Evolutionary conservation across 1,140 invertebrate genomes (phyloP), one percentile per base, ranked within the genome.

Genomic region (Drosophila takahashii): DNA sequence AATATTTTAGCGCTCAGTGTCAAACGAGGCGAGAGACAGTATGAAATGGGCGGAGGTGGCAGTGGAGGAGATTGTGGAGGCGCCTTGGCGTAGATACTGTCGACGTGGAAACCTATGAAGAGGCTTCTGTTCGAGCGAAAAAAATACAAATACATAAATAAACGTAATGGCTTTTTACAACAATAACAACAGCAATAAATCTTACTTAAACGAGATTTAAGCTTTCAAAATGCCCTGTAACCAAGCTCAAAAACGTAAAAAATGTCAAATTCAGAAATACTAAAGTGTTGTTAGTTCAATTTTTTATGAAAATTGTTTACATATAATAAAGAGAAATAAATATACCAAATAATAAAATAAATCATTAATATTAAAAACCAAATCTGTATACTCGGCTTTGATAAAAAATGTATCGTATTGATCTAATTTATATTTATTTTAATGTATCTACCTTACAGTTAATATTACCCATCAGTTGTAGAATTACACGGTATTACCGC

Each of bases 121-220:
- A 57, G 51, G 72, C 61, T 52, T 67, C 69, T 45, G 37, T 41
- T 61, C 47, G 62, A 37, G 32, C 52, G 6, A 29, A 22, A 59
- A 52, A 47, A 48, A 56, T 39, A 44, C 65, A 76, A 69, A 83
- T 64, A 84, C 80, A 85, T 85, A 85, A 85, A 86, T 85, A 85
- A 86, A 87, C 86, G 74, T 79, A 86, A 86, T 83, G 75, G 79
- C 79, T 48, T 86, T 81, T 77, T 62, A 50, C 53, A 76, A 54
- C 64, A 70, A 45, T 59, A 86, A 56, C 64, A 79, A 75, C 22
- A 57, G 26, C 22, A 27, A 60, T 59, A 57, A 54, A 44, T 51
- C 48, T 34, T 51, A 65, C n/a, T 15, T 29, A 39, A 15, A 39
- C 26, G 9, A 32, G 29, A 34, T 11, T n/a, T 6, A 34, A 32